These are phyloP conservation scores for Marmota monax DNA, from an alignment of 2,113 vertebrate species.

Conservation along the genomic window DNA sequence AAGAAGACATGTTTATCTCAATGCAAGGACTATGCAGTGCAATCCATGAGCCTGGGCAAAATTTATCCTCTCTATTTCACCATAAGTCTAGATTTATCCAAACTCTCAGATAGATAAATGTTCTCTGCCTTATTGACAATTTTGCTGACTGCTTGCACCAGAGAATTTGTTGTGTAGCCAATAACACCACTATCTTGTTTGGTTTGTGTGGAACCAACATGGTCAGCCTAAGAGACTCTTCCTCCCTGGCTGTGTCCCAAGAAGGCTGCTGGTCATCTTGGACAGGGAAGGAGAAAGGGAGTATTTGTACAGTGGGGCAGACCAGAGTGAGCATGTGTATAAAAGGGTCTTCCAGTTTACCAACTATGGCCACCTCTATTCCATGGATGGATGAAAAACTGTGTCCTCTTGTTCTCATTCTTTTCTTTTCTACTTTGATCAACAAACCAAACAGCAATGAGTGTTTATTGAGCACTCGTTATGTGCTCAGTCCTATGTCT, in stretches of 20 bases:
- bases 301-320: neutral
- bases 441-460: neutral
- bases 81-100: neutral
- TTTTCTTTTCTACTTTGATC: neutral
- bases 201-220: neutral
- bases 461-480: neutral
- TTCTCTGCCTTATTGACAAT: neutral
- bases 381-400: neutral
- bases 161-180: neutral
- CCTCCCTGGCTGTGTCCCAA: neutral
- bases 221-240: neutral
- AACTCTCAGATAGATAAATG: neutral
- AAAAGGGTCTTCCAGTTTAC: neutral
- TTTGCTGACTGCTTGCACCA: neutral
- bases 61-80: neutral
- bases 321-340: neutral
- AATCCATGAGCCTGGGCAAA: neutral
- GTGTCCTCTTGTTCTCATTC: neutral
- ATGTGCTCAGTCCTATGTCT: neutral
- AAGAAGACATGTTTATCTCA: neutral
- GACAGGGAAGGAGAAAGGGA: neutral
- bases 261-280: neutral
- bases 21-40: neutral
- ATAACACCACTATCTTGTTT: neutral
- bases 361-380: neutral